A percentile compares a stretch with the other conserved stretches of the same genome.
These are phyloP conservation scores for Strigamia maritima DNA, from an alignment of 2,888 invertebrate species.

Conservation along the genomic window DNA sequence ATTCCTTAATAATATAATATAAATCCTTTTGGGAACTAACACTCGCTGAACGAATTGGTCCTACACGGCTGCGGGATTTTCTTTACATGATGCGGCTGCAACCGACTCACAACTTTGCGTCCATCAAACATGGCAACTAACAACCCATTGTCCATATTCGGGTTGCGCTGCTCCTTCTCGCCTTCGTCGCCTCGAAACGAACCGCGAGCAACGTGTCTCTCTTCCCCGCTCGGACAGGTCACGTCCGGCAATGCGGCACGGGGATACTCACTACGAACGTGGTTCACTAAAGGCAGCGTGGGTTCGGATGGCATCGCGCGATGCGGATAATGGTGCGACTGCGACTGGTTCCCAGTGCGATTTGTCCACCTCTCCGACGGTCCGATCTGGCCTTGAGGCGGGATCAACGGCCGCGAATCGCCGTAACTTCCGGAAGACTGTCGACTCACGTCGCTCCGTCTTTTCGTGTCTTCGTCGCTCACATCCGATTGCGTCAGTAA, in stretches of 20 bases:
- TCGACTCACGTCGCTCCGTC: constrained; percentile 68
- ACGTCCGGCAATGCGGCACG: constrained; percentile 34
- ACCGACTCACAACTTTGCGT: constrained; percentile 79
- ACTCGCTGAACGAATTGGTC: constrained; percentile 39
- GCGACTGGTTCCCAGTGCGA: constrained; percentile 16
- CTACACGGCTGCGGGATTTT: constrained; percentile 27
- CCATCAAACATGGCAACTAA: constrained; percentile 76
- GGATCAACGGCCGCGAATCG: constrained; percentile 75
- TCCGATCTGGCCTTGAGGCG: constrained; percentile 28
- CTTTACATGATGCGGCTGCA: constrained; percentile 61
- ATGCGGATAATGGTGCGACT: constrained; percentile 47
- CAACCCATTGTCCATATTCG: constrained; percentile 44
- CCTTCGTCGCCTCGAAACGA: constrained; percentile 36
- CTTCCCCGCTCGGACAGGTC: constrained; percentile 35
- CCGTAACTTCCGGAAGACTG: constrained; percentile 73
- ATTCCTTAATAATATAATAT: not conserved
- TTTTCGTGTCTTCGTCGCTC: constrained; percentile 73
- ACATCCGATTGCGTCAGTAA: constrained; percentile 72
- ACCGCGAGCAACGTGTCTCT: constrained; percentile 7
- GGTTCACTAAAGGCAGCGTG: constrained; percentile 47
- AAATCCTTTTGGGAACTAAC: not conserved
- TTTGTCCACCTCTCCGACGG: constrained; percentile 36
- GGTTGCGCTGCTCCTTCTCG: not conserved
- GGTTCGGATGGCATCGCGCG: constrained; percentile 49
- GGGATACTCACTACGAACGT: constrained; percentile 46